phyloP scores from a whole-genome alignment of 2,888 invertebrate genomes.

The Acleris laterana region DNA sequence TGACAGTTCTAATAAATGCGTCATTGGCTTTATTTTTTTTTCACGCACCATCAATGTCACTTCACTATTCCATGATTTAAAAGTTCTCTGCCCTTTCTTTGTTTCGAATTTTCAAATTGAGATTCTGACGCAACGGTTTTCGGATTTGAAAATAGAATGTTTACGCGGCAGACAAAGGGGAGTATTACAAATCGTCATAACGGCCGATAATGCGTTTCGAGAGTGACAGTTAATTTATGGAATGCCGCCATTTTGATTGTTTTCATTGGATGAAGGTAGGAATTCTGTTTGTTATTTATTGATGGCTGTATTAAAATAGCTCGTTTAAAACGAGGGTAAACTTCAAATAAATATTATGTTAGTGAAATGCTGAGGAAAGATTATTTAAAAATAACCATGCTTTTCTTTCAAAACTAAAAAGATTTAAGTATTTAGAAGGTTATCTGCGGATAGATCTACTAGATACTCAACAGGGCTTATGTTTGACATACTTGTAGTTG shows the following conservation, averaged over 20 bases:
- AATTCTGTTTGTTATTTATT: slow-evolving; percentile 39
- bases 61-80: slow-evolving; percentile 76
- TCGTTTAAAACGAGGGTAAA: slow-evolving; percentile 19
- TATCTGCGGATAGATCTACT: too few species aligned
- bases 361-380: not conserved
- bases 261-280: slow-evolving; percentile 37
- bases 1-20: slow-evolving; percentile 81
- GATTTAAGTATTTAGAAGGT: too few species aligned
- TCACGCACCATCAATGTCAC: slow-evolving; percentile 70
- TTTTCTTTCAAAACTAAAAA: too few species aligned
- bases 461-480: too few species aligned
- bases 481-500: too few species aligned
- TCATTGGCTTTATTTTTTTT: slow-evolving; percentile 68
- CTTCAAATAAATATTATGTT: slow-evolving; percentile 7
- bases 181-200: slow-evolving; percentile 64
- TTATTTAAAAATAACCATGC: too few species aligned
- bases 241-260: slow-evolving; percentile 47
- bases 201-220: slow-evolving; percentile 55
- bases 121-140: slow-evolving; percentile 51
- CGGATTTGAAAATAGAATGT: slow-evolving; percentile 47
- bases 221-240: slow-evolving; percentile 58
- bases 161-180: slow-evolving; percentile 46
- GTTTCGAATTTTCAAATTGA: slow-evolving; percentile 65
- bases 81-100: slow-evolving; percentile 83
- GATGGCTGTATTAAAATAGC: slow-evolving; percentile 36